Conservation (phyloP, 2,888 invertebrate species). For the Steromphala cineraria region DNA sequence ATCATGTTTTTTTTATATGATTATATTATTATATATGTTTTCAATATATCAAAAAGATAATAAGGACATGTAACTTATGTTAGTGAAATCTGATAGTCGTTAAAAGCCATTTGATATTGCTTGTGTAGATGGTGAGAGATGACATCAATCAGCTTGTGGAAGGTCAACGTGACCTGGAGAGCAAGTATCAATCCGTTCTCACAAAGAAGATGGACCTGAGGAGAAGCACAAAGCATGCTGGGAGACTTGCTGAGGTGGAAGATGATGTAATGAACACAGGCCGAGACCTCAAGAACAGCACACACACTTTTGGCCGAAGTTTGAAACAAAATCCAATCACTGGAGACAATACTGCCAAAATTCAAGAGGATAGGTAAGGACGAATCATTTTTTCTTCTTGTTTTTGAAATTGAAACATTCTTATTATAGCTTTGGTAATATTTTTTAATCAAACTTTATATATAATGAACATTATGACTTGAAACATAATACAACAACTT, state of each 20-base stretch:
- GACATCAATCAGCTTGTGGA: conserved; percentile 68
- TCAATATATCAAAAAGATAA: too few relatives aligned
- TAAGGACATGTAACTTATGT: too few relatives aligned
- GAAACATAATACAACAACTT: too few relatives aligned
- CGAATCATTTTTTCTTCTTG: too few relatives aligned
- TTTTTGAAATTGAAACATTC: too few relatives aligned
- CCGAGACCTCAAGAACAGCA: conserved; percentile 69
- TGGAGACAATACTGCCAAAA: conserved; percentile 70
- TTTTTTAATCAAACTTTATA: too few relatives aligned
- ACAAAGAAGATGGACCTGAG: conserved; percentile 60
- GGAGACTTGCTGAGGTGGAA: conserved; percentile 56
- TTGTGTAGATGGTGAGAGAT: conserved; percentile 66
- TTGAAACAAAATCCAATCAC: conserved; percentile 73
- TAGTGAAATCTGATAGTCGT: too few relatives aligned
- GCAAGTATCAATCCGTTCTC: conserved; percentile 67
- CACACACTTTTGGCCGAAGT: conserved; percentile 70
- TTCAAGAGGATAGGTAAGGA: conserved; percentile 72
- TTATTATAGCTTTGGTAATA: too few relatives aligned
- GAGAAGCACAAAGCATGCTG: conserved; percentile 53
- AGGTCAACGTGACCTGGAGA: conserved; percentile 68
- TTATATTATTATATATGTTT: too few relatives aligned
- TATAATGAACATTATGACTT: too few relatives aligned
- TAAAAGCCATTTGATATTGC: background rate
- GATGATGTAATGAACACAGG: conserved; percentile 59
- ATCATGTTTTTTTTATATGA: too few relatives aligned